Conservation (phyloP, 2,888 invertebrate species). For the Pseudanteris insignis region DNA sequence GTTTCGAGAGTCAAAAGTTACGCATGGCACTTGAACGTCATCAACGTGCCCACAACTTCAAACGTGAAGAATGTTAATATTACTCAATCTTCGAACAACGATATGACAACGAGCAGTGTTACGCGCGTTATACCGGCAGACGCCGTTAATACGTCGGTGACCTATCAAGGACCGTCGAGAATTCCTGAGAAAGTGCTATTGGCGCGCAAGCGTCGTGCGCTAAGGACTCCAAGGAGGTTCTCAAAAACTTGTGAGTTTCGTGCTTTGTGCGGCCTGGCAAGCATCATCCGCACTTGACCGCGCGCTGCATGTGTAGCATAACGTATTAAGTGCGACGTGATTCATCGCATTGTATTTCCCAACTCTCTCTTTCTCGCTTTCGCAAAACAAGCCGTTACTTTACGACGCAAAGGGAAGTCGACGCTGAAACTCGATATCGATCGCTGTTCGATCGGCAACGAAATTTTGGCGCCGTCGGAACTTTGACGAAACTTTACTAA, state of each 20-base stretch:
- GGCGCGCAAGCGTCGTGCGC: conserved; percentile 15
- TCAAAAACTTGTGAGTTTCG: conserved; percentile 28
- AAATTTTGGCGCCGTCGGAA: conserved; percentile 39
- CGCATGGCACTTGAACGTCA: conserved; percentile 2
- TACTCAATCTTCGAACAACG: conserved; percentile 5
- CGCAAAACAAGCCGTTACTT: conserved; percentile 34
- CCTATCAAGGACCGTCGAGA: conserved; percentile 37
- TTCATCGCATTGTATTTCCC: conserved; percentile 8
- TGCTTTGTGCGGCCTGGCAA: conserved; percentile 18
- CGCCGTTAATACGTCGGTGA: conserved; percentile 23
- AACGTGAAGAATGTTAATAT: conserved; percentile 4
- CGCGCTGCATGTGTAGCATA: conserved; percentile 9
- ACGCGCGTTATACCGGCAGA: conserved; percentile 7
- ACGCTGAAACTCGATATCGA: conserved; percentile 30
- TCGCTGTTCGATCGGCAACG: conserved; percentile 23
- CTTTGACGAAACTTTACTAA: conserved; percentile 37
- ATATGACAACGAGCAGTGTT: conserved; percentile 8
- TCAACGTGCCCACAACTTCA: conserved; percentile 5
- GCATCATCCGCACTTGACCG: conserved; percentile 19
- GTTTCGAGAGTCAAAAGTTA: conserved; percentile 2
- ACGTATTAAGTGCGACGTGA: conserved; percentile 18
- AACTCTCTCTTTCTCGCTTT: conserved; percentile 14
- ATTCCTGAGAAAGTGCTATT: conserved; percentile 34
- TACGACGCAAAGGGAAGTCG: conserved; percentile 4
- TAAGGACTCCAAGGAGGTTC: conserved; percentile 26